Evolutionary conservation across 2,888 invertebrate genomes (phyloP).

Genomic region (Dendrolimus pini): DNA sequence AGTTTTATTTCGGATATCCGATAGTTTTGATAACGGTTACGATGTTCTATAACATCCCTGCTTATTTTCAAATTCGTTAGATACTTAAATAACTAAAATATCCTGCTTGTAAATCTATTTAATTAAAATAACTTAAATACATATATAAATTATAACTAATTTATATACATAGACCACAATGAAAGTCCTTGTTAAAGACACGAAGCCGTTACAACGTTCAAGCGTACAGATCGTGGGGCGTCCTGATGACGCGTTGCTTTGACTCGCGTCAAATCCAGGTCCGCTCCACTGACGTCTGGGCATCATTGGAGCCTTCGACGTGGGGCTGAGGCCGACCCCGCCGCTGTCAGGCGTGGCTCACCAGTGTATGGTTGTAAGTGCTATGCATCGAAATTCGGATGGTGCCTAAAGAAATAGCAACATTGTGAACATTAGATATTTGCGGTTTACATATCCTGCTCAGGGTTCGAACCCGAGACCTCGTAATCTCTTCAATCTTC

Average conservation of each 20-base stretch:
- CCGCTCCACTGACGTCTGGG: constrained; percentile 18
- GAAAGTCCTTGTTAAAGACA: background rate
- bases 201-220: constrained; percentile 15
- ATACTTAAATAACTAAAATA: no score
- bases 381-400: constrained; percentile 69
- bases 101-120: no score
- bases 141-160: background rate
- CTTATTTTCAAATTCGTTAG: no score
- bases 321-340: constrained; percentile 39
- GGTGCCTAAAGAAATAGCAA: constrained; percentile 43
- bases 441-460: no score
- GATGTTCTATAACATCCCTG: no score
- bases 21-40: no score
- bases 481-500: no score
- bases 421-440: no score
- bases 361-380: constrained; percentile 65
- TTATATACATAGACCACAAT: background rate
- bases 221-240: constrained; percentile 63
- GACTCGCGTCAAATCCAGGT: constrained; percentile 25
- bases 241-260: constrained; percentile 35
- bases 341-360: constrained; percentile 60
- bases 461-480: no score
- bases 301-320: constrained; percentile 42
- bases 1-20: no score
- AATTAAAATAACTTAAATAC: background rate